A percentile compares a stretch with the other conserved stretches of the same genome.
These are phyloP conservation scores for Callorhinus ursinus DNA, from an alignment of 2,113 vertebrate genomes.

Conservation along the genomic window DNA sequence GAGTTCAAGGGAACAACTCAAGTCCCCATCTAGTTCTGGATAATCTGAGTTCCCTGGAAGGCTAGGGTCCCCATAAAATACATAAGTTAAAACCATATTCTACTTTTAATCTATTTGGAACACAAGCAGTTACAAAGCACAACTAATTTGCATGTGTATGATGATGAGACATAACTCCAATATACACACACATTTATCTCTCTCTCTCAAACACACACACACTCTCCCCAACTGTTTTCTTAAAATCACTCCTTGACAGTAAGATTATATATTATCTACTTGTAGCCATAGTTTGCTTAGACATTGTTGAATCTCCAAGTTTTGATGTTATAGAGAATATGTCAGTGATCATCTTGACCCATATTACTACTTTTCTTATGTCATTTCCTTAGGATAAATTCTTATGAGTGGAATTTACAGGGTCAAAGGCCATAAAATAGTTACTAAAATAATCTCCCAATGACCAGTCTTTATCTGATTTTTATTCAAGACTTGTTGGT, in stretches of 20 bases:
- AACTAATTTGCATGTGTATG: neutral
- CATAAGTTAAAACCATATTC: conserved; percentile 34
- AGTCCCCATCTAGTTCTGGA: conserved; percentile 1
- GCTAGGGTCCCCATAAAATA: neutral
- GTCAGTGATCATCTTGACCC: neutral
- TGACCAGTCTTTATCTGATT: conserved; percentile 47
- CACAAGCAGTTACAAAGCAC: neutral
- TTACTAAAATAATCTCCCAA: conserved; percentile 27
- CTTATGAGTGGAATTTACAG: conserved; percentile 14
- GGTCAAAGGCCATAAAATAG: conserved; percentile 47
- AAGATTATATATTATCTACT: neutral
- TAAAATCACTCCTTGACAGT: conserved; percentile 32
- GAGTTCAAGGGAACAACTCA: conserved; percentile 22
- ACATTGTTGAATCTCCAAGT: neutral
- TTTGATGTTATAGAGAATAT: neutral
- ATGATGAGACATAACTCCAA: neutral
- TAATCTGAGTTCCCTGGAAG: neutral
- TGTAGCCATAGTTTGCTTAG: conserved; percentile 44
- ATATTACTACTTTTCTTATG: neutral
- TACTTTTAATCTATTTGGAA: conserved; percentile 9
- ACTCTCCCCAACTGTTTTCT: neutral
- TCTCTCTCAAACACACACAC: neutral
- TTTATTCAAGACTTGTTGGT: conserved; percentile 63
- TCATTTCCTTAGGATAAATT: conserved; percentile 51
- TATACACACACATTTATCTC: neutral